Evolutionary conservation across 2,113 vertebrate genomes (phyloP), one percentile per base, ranked within the genome.

Genomic region (Lophius piscatorius): DNA sequence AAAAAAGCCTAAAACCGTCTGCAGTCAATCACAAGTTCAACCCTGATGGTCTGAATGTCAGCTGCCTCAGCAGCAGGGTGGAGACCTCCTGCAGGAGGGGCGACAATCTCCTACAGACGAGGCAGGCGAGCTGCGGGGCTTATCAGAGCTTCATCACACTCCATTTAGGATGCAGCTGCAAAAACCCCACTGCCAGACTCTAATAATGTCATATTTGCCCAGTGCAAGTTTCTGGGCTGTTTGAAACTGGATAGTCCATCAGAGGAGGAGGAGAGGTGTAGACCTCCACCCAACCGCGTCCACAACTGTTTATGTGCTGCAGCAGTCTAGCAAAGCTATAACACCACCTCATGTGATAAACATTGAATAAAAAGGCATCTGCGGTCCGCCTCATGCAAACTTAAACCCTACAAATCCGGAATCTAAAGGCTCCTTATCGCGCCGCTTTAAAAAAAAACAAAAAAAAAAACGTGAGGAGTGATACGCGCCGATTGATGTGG

Each of bases 401-500:
- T 24, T 62, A 34, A 35, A 14, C 33, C n/a, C 33, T 13, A 44
- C 59, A 63, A 57, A 70, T 81, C 73, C 72, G 17, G 36, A 56
- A 47, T 29, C 9, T 61, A 63, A 77, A 64, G 49, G 64, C 64
- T 74, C 63, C 73, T 63, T 60, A 76, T 60, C 70, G 56, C 35
- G 36, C 61, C 38, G 74, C 61, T 70, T 78, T 74, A 29, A 70
- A 63, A 68, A 69, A 66, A 52, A 26, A 42, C 63, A 63, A 63
- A n/a, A n/a, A n/a, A n/a, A 73, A 69, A 54, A 24, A 40, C 66
- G 46, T 62, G 45, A 71, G 62, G 31, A 69, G 54, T 58, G 52
- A 49, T 85, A 72, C 67, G 2, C 46, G 81, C 73, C 70, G 31
- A 47, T 56, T 81, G 74, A 85, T 78, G 38, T 64, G 76, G 75